Evolutionary conservation across 2,888 invertebrate genomes (phyloP), one percentile per base, ranked within the genome.

Genomic region (Micropterix aruncella): DNA sequence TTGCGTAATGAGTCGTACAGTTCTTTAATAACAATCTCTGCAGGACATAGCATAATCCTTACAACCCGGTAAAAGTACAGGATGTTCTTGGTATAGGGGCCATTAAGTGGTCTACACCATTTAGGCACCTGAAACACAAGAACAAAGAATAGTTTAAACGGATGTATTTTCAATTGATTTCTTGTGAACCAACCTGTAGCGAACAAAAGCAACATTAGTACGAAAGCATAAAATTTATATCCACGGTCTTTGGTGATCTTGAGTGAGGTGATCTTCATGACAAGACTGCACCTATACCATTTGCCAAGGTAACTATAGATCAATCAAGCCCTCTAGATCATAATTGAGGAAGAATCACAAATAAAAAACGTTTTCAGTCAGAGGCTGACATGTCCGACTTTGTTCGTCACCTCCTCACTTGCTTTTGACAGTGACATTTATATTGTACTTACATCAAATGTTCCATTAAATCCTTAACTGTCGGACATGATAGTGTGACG

Each of bases 141-240:
- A 54, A 19, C n/a, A n/a, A n/a, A n/a, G n/a, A n/a, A n/a, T n/a
- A n/a, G n/a, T n/a, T n/a, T n/a, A n/a, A n/a, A n/a, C n/a, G n/a
- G n/a, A n/a, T n/a, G n/a, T n/a, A n/a, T n/a, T n/a, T n/a, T n/a
- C n/a, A n/a, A n/a, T n/a, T n/a, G n/a, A n/a, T n/a, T n/a, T n/a
- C n/a, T n/a, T n/a, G n/a, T n/a, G n/a, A 41, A 71, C 75, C 71
- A 62, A 85, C 85, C 75, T 73, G 54, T 73, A 83, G 42, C 83
- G 65, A 45, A 88, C 73, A 61, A 89, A 86, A 19, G 82, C 86
- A 50, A 90, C 59, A 58, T 89, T 90, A 3, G 83, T 70, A n/a
- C 77, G 86, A 62, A 90, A 90, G 27, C 80, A 68, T 61, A 87
- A 87, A 44, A 90, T 86, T 40, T 74, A 53, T 9, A 66, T 73